phyloP scores from a whole-genome alignment of 2,888 invertebrate species.

The Chydorus sphaericus region DNA sequence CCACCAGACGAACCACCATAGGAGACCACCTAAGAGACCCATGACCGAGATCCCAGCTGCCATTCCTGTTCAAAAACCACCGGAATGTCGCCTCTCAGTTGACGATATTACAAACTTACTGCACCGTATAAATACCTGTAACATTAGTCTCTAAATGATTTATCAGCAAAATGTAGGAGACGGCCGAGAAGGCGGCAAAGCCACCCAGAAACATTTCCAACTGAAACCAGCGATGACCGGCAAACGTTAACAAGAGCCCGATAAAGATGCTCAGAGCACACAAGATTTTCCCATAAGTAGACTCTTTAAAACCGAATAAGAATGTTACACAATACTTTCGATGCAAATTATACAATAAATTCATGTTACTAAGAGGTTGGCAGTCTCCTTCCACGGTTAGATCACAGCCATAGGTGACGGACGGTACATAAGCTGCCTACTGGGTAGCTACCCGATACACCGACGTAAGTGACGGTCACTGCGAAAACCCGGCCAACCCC shows the following conservation, averaged over 20 bases:
- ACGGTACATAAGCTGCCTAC: conserved; percentile 45
- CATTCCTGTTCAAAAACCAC: conserved; percentile 30
- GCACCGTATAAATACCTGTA: conserved; percentile 21
- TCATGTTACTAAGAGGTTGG: conserved; percentile 10
- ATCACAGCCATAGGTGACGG: conserved; percentile 48
- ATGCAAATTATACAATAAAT: neutral
- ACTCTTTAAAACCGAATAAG: neutral
- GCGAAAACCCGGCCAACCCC: conserved; percentile 46
- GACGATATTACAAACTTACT: neutral
- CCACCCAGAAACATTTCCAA: conserved; percentile 44
- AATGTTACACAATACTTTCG: neutral
- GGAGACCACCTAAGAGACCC: conserved; percentile 41
- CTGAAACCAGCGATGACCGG: conserved; percentile 48
- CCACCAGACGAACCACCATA: conserved; percentile 48
- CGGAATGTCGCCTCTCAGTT: neutral
- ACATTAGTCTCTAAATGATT: conserved; percentile 20
- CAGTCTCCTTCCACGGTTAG: conserved; percentile 22
- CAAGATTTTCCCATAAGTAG: conserved; percentile 33
- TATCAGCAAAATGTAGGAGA: conserved; percentile 36
- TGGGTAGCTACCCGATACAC: neutral
- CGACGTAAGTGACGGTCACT: conserved; percentile 34
- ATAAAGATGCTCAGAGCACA: conserved; percentile 40
- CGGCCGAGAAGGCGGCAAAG: conserved; percentile 39
- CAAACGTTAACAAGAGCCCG: conserved; percentile 44
- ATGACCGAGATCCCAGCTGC: conserved; percentile 36